These are phyloP conservation scores for Magallana angulata DNA, from an alignment of 1,140 invertebrate species.

Conservation along the genomic window DNA sequence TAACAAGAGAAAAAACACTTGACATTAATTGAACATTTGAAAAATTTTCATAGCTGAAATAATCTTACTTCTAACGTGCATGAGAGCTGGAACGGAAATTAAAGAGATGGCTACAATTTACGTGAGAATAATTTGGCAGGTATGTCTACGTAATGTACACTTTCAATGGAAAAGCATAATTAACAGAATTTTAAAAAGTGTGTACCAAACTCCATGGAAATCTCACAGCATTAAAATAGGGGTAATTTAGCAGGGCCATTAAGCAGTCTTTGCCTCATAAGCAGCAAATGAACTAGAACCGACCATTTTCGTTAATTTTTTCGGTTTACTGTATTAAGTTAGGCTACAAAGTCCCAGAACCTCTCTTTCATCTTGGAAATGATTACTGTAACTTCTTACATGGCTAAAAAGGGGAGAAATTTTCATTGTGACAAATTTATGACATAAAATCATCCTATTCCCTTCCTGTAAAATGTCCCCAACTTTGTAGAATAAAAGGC, in stretches of 20 bases:
- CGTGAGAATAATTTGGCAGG: slow-evolving; percentile 30
- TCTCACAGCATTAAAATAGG: not conserved
- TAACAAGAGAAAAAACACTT: slow-evolving; percentile 17
- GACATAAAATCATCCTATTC: slow-evolving; percentile 23
- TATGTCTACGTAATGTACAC: slow-evolving; percentile 7
- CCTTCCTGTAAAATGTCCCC: slow-evolving; percentile 12
- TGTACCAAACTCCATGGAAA: slow-evolving; percentile 24
- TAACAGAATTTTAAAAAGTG: slow-evolving; percentile 31
- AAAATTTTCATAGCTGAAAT: slow-evolving; percentile 32
- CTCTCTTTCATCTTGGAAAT: slow-evolving; percentile 21
- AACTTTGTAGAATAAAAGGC: slow-evolving; percentile 15
- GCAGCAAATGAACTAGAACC: slow-evolving; percentile 32
- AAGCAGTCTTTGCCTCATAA: slow-evolving; percentile 10
- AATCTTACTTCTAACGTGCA: slow-evolving; percentile 37
- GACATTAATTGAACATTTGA: slow-evolving; percentile 36
- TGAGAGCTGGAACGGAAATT: slow-evolving; percentile 23
- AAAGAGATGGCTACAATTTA: slow-evolving; percentile 23
- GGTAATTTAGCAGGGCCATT: slow-evolving; percentile 22
- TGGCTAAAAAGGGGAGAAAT: not conserved
- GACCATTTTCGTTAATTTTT: slow-evolving; percentile 31
- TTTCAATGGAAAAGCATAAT: slow-evolving; percentile 21
- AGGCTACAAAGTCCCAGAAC: not conserved
- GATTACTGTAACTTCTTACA: slow-evolving; percentile 18
- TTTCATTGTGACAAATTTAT: slow-evolving; percentile 36
- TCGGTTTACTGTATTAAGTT: not conserved